A percentile compares a stretch with the other conserved stretches of the same genome.
These are phyloP conservation scores for Semotilus atromaculatus DNA, from an alignment of 2,797 vertebrate species.

Conservation along the genomic window DNA sequence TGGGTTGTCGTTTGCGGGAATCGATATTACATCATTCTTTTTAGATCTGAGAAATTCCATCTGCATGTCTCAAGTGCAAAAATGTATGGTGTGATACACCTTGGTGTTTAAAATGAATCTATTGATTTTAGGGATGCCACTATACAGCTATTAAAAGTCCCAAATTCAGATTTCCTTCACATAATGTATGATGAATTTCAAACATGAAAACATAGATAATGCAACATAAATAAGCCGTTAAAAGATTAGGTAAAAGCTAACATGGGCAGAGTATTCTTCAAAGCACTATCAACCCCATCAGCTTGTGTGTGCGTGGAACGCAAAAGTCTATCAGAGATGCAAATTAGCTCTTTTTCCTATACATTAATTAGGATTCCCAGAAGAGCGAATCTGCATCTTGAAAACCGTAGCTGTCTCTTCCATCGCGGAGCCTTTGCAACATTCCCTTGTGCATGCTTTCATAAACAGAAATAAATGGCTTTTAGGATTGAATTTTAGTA, in stretches of 20 bases:
- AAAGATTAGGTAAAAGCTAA: neutral
- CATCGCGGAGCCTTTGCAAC: neutral
- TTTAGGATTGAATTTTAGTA: neutral
- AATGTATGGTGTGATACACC: neutral
- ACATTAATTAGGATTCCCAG: constrained; percentile 80
- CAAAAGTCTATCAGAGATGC: constrained; percentile 74
- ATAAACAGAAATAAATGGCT: constrained; percentile 16
- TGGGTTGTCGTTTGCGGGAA: neutral
- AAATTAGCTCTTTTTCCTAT: constrained; percentile 78
- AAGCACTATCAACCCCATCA: constrained; percentile 18
- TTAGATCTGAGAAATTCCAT: neutral
- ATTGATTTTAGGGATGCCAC: neutral
- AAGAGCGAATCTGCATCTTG: constrained; percentile 66
- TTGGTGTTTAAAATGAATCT: neutral
- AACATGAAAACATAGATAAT: neutral
- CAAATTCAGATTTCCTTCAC: neutral
- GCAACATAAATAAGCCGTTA: neutral
- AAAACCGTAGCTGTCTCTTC: constrained; percentile 65
- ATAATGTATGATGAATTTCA: neutral
- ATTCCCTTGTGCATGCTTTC: neutral
- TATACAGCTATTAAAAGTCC: neutral
- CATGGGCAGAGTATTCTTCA: constrained; percentile 11
- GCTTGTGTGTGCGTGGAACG: constrained; percentile 9
- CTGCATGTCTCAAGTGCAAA: neutral
- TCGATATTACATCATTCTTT: neutral